These are phyloP conservation scores for Gymnopithys bicolor DNA, from an alignment of 2,797 vertebrate genomes.

Conservation along the genomic window DNA sequence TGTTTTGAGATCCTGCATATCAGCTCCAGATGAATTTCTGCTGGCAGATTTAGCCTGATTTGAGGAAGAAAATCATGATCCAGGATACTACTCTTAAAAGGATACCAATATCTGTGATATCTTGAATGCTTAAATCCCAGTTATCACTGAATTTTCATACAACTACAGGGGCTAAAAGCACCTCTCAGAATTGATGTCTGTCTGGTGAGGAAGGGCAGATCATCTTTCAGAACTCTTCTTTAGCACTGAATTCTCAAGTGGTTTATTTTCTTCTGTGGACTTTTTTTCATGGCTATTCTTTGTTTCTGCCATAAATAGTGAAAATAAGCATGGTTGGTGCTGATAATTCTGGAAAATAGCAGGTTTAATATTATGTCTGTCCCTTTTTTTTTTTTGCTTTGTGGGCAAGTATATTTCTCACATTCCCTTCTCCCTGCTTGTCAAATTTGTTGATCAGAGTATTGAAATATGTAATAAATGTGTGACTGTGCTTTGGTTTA, in stretches of 20 bases:
- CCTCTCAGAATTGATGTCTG: neutral
- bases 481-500: neutral
- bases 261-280: neutral
- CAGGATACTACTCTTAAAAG: neutral
- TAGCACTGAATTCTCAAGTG: neutral
- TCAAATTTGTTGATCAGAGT: neutral
- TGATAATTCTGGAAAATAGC: neutral
- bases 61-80: neutral
- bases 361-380: neutral
- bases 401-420: neutral
- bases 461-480: neutral
- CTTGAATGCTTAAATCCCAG: neutral
- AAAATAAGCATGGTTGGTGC: neutral
- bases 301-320: neutral
- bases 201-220: neutral
- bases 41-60: slow-evolving; percentile 10
- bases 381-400: neutral
- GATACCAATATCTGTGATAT: neutral
- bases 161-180: neutral
- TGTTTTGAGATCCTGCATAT: neutral
- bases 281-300: neutral
- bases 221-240: neutral
- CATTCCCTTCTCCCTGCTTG: neutral
- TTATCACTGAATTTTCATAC: neutral
- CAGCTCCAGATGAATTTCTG: neutral